Percentiles rank a stretch among this genome's conserved stretches.
Evolutionary conservation across 1,140 invertebrate genomes (phyloP).

Genomic region (Scaptodrosophila lebanonensis): DNA sequence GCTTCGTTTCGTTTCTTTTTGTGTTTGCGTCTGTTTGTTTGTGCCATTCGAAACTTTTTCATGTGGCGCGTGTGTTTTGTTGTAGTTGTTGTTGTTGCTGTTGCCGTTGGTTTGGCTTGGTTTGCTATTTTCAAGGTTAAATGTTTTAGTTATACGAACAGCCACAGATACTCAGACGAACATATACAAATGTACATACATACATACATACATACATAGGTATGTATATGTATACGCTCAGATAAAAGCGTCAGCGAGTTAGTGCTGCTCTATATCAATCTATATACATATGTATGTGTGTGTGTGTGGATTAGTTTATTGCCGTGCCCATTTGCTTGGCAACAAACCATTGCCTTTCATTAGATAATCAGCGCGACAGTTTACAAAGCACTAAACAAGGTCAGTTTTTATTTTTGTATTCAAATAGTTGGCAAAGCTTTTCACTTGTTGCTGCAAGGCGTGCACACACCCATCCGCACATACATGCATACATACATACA

Average conservation of each 20-base stretch:
- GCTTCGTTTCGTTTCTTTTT: too few species aligned
- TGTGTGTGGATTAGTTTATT: background rate
- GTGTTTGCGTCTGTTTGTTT: too few species aligned
- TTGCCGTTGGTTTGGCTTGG: conserved; percentile 26
- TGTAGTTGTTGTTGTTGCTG: conserved; percentile 12
- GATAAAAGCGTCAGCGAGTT: too few species aligned
- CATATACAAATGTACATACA: background rate
- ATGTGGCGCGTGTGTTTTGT: background rate
- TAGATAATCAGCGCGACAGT: conserved; percentile 28
- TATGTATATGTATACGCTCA: too few species aligned
- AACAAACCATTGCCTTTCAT: too few species aligned
- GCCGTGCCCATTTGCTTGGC: too few species aligned
- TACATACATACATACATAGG: too few species aligned
- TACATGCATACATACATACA: background rate
- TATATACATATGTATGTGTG: too few species aligned
- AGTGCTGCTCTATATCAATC: too few species aligned
- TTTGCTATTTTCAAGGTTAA: conserved; percentile 75
- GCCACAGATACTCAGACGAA: conserved; percentile 2
- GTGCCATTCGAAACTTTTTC: background rate
- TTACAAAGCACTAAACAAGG: conserved; percentile 51
- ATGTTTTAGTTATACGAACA: conserved; percentile 50
- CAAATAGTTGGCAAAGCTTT: too few species aligned
- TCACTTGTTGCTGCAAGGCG: background rate
- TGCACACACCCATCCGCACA: conserved; percentile 19
- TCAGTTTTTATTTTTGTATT: too few species aligned